Percentiles rank a stretch among this genome's conserved stretches.
Evolutionary conservation across 2,888 invertebrate species (phyloP).

Genomic region (Phrixothrix hirtus): DNA sequence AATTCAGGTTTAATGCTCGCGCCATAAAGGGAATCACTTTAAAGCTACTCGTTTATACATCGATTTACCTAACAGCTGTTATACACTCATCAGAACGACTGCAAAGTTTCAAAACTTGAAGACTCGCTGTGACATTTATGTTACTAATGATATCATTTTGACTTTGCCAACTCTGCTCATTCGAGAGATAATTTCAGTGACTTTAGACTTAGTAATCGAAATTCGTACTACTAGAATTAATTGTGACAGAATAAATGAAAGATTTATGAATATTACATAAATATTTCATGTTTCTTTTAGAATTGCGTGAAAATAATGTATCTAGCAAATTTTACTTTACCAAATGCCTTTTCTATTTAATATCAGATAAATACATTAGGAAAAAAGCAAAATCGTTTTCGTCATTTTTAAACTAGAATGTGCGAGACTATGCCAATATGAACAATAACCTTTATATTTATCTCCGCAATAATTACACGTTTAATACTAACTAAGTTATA

Average conservation of each 20-base stretch:
- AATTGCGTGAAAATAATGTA: too few species aligned
- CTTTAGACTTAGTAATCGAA: conserved; percentile 28
- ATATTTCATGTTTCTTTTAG: too few species aligned
- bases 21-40: conserved; percentile 26
- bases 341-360: too few species aligned
- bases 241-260: conserved; percentile 28
- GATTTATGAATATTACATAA: conserved; percentile 9
- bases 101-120: conserved; percentile 47
- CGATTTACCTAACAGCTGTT: conserved; percentile 49
- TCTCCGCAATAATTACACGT: too few species aligned
- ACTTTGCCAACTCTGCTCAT: conserved; percentile 43
- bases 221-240: conserved; percentile 27
- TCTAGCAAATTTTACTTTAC: too few species aligned
- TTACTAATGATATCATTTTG: conserved; percentile 47
- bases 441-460: too few species aligned
- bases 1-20: conserved; percentile 20
- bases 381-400: background rate
- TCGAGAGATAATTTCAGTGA: conserved; percentile 35
- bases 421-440: too few species aligned
- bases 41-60: conserved; percentile 45
- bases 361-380: too few species aligned
- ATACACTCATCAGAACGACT: conserved; percentile 48
- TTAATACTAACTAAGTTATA: too few species aligned
- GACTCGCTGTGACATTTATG: conserved; percentile 46
- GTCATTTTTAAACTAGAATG: too few species aligned